These are phyloP conservation scores for Drosophila grimshawi DNA, from an alignment of 1,140 invertebrate genomes.

Conservation along the genomic window DNA sequence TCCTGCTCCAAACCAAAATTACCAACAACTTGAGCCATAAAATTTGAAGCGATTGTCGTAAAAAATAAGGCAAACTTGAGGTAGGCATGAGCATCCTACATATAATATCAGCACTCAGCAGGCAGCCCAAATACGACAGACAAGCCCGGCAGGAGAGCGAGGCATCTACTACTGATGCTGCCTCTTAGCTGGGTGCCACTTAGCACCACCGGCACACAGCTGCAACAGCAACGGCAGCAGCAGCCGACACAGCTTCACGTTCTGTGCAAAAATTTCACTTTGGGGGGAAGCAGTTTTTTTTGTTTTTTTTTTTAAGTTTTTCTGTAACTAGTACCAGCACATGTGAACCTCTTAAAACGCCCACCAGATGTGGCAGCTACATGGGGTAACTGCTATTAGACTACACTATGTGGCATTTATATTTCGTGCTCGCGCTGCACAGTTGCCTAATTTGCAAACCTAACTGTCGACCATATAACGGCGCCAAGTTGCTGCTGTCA, in stretches of 20 bases:
- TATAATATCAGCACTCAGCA: conserved; percentile 57
- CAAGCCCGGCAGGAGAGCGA: conserved; percentile 1
- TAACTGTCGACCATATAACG: conserved; percentile 20
- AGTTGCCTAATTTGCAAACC: conserved; percentile 29
- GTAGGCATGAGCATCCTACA: conserved; percentile 21
- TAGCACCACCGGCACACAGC: conserved; percentile 59
- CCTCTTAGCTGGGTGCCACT: conserved; percentile 68
- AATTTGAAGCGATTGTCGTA: conserved; percentile 75
- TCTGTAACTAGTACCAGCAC: conserved; percentile 27
- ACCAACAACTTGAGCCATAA: conserved; percentile 76
- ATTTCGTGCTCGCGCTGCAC: conserved; percentile 22
- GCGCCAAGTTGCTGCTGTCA: not conserved
- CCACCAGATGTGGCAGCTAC: conserved; percentile 59
- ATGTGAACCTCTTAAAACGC: conserved; percentile 46
- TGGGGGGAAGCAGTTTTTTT: conserved; percentile 34
- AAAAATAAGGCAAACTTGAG: conserved; percentile 51
- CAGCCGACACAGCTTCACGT: conserved; percentile 13
- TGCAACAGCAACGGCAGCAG: conserved; percentile 17
- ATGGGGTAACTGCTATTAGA: conserved; percentile 23
- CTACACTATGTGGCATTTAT: conserved; percentile 9
- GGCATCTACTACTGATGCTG: conserved; percentile 56
- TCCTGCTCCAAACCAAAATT: conserved; percentile 56
- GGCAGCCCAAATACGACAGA: conserved; percentile 23
- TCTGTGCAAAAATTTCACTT: conserved; percentile 63
- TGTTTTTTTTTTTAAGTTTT: conserved; percentile 10